Conservation (phyloP, 2,113 vertebrate species). For the Progne subis region DNA sequence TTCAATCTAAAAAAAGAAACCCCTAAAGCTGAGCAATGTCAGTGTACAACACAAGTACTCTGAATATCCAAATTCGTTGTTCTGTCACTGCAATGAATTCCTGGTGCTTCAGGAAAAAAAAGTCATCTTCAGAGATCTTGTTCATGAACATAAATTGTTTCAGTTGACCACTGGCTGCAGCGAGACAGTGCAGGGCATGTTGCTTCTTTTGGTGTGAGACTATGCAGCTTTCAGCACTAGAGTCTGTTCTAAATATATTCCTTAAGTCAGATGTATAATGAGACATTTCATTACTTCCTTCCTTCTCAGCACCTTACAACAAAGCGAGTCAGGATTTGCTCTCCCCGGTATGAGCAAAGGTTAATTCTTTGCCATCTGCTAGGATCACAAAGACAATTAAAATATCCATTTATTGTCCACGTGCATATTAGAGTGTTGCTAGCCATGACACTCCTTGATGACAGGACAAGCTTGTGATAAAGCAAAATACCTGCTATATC, state of each 20-base stretch:
- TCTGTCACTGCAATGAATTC: neutral
- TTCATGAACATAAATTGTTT: neutral
- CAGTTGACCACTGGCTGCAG: neutral
- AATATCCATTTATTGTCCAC: neutral
- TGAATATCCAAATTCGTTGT: neutral
- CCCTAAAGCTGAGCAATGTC: neutral
- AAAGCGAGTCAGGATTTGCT: neutral
- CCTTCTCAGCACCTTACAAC: neutral
- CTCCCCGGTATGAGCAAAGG: neutral
- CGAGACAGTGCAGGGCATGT: neutral
- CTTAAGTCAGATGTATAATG: neutral
- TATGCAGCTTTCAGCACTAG: neutral
- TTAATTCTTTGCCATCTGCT: neutral
- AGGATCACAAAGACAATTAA: neutral
- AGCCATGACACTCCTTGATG: neutral
- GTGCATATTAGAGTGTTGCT: neutral
- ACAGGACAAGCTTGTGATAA: neutral
- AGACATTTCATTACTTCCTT: conserved; percentile 55
- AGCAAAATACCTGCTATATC: neutral
- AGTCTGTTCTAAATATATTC: conserved; percentile 2
- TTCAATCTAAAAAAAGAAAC: neutral
- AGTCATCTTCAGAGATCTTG: neutral
- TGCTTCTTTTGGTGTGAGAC: neutral
- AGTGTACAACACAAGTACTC: neutral
- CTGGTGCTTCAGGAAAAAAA: neutral